These are phyloP conservation scores for Tetramorium simillimum DNA, from an alignment of 1,140 invertebrate genomes.

Conservation along the genomic window DNA sequence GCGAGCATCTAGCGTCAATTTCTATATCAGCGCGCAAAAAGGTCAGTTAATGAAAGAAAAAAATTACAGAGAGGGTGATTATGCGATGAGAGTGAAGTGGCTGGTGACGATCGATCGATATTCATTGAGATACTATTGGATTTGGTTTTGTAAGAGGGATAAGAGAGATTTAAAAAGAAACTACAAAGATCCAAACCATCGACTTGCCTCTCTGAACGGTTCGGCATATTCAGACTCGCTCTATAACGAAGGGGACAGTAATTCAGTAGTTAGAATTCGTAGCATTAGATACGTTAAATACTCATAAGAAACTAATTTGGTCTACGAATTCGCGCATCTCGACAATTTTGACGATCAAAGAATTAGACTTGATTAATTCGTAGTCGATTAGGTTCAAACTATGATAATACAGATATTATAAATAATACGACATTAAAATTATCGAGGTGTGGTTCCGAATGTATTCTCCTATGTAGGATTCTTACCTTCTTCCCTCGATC, in stretches of 20 bases:
- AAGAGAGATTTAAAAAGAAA: constrained; percentile 76
- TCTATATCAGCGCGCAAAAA: constrained; percentile 79
- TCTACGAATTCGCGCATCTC: constrained; percentile 30
- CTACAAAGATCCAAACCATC: constrained; percentile 86
- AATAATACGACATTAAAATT: neutral
- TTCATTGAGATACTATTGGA: constrained; percentile 67
- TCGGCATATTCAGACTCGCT: constrained; percentile 86
- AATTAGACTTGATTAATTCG: neutral
- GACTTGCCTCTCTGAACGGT: constrained; percentile 86
- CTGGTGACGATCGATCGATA: constrained; percentile 70
- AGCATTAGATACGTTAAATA: constrained; percentile 56
- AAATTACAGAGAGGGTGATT: constrained; percentile 78
- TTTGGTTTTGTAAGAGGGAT: constrained; percentile 60
- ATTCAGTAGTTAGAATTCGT: constrained; percentile 81
- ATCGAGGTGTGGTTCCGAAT: constrained; percentile 59
- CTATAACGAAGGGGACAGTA: constrained; percentile 85
- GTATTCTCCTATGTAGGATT: neutral
- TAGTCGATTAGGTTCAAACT: neutral
- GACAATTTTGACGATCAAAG: constrained; percentile 25
- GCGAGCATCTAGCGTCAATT: constrained; percentile 82
- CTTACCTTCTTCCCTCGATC: constrained; percentile 93
- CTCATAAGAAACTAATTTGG: constrained; percentile 14
- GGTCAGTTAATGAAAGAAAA: constrained; percentile 80
- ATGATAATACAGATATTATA: neutral
- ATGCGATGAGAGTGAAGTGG: constrained; percentile 75